phyloP scores from a whole-genome alignment of 2,113 vertebrate genomes.

The Tonatia bakeri region DNA sequence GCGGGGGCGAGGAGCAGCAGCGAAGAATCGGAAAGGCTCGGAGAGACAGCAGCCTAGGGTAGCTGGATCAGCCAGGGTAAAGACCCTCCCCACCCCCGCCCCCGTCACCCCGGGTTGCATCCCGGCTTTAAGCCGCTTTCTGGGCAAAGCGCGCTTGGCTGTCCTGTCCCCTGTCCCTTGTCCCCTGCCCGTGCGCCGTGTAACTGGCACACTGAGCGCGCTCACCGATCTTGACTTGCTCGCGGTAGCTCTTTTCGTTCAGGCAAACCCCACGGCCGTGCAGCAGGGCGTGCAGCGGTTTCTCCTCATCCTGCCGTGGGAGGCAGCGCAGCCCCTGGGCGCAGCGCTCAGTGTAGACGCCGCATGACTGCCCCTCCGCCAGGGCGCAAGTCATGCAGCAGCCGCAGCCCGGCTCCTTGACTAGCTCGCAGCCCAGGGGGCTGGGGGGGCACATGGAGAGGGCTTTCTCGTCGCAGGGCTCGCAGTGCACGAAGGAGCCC shows the following conservation, averaged over 20 bases:
- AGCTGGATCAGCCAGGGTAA: neutral
- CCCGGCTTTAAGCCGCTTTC: constrained; percentile 42
- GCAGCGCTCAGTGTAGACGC: constrained; percentile 97
- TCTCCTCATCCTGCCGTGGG: constrained; percentile 95
- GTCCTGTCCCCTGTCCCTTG: neutral
- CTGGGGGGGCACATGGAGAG: constrained; percentile 94
- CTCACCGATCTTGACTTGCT: constrained; percentile 90
- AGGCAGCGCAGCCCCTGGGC: constrained; percentile 93
- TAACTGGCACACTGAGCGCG: constrained; percentile 49
- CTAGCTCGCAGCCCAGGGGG: constrained; percentile 94
- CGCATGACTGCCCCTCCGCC: constrained; percentile 94
- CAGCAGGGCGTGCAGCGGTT: constrained; percentile 96
- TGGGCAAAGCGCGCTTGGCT: constrained; percentile 33
- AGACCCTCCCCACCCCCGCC: neutral
- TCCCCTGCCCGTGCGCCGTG: constrained; percentile 9
- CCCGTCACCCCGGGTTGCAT: neutral
- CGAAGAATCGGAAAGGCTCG: neutral
- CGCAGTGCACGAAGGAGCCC: constrained; percentile 96
- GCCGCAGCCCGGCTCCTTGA: constrained; percentile 98
- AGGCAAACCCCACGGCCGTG: constrained; percentile 95
- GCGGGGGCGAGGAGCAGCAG: neutral
- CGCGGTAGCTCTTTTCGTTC: constrained; percentile 95
- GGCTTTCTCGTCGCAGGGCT: constrained; percentile 96
- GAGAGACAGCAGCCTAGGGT: neutral
- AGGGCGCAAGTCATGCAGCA: constrained; percentile 98